Evolutionary conservation across 2,888 invertebrate genomes (phyloP), one percentile per base, ranked within the genome.

Genomic region (Drosophila anomalata): DNA sequence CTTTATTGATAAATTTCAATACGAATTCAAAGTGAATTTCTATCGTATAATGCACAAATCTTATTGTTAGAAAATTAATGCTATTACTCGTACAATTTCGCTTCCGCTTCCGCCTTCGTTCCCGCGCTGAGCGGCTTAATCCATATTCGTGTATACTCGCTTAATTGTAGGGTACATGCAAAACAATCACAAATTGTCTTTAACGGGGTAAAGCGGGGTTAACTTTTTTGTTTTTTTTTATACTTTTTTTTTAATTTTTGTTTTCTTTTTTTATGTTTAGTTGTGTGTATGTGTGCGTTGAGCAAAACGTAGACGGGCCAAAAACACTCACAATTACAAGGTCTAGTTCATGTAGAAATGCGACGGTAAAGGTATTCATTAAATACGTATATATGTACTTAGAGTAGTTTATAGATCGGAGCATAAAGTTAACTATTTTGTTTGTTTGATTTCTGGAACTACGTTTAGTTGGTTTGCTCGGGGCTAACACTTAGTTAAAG

Each of bases 111-210:
- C 36, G 41, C 54, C 17, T 48, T 41, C 53, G 9, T 12, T 33
- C 55, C 50, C 56, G 70, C 47, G 42, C 46, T 11, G 24, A 5
- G 47, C 48, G 41, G 46, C 53, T 57, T 63, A 54, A 36, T 62
- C 55, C 52, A 44, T 56, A 46, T 53, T 51, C 57, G 65, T 59
- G 55, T 77, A 68, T 60, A 57, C 63, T 52, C 73, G 55, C 52
- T 70, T 62, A 69, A 69, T 47, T 36, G 42, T 65, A 60, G 52
- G 58, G 42, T 74, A 52, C 59, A 57, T 73, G 77, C 82, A 79
- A 79, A 85, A 78, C 79, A 88, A 87, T 88, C 84, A 88, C 88
- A 85, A 81, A 76, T 68, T 72, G 66, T 77, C 60, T 71, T 73
- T 50, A 76, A 76, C 67, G 54, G 63, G 58, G 51, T 69, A 73